Conservation (phyloP, 2,797 vertebrate species). For the Esox lucius region DNA sequence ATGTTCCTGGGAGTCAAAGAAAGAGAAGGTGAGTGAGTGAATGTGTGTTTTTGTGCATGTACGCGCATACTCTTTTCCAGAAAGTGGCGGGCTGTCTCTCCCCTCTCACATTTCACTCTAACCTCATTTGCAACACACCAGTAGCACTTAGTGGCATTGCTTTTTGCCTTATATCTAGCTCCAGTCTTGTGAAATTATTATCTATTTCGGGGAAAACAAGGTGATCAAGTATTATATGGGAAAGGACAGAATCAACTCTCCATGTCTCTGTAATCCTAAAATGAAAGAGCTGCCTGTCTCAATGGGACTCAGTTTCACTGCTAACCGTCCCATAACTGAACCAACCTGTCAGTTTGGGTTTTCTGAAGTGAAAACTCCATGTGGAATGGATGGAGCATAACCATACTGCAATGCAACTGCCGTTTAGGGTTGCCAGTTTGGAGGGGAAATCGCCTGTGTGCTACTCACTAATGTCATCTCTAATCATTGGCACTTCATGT, state of each 20-base stretch:
- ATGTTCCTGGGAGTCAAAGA: constrained; percentile 93
- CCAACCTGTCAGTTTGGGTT: constrained; percentile 3
- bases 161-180: background rate
- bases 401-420: constrained; percentile 56
- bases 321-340: background rate
- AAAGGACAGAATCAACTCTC: background rate
- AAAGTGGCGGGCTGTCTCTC: background rate
- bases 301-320: background rate
- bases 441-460: constrained; percentile 13
- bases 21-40: constrained; percentile 82
- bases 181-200: background rate
- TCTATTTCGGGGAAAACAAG: background rate
- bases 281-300: background rate
- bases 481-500: background rate
- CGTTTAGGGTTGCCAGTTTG: constrained; percentile 30
- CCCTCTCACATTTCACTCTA: constrained; percentile 20
- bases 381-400: background rate
- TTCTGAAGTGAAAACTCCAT: constrained; percentile 14
- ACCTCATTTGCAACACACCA: background rate
- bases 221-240: background rate
- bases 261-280: background rate
- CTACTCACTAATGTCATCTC: background rate
- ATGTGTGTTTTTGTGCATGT: background rate
- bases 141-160: background rate
- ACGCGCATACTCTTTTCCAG: background rate